Percentiles rank a stretch among this genome's conserved stretches.
phyloP scores from a whole-genome alignment of 2,113 vertebrate genomes.

The Sialia sialis region DNA sequence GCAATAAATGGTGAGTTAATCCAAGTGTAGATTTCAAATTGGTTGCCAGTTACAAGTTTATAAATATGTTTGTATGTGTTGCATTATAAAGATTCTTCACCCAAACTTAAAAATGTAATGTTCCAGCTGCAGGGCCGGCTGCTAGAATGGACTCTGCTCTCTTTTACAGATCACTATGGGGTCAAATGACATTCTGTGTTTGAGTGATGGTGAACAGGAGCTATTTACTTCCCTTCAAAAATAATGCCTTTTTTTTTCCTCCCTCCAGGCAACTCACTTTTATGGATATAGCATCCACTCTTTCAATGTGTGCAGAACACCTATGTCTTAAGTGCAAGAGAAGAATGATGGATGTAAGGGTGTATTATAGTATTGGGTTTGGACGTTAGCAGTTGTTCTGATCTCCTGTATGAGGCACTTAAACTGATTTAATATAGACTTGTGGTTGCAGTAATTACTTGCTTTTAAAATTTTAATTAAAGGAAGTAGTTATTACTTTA shows the following conservation, averaged over 20 bases:
- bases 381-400: background rate
- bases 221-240: background rate
- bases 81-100: background rate
- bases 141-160: background rate
- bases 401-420: background rate
- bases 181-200: background rate
- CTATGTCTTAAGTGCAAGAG: background rate
- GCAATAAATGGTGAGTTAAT: constrained; percentile 30
- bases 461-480: background rate
- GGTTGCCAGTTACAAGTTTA: background rate
- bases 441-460: background rate
- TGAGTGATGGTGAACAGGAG: background rate
- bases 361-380: background rate
- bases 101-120: background rate
- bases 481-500: background rate
- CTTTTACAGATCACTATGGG: rapidly evolving
- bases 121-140: background rate
- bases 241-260: rapidly evolving
- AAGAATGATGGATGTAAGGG: background rate
- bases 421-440: background rate
- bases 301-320: background rate
- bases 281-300: background rate
- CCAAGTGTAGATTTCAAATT: background rate
- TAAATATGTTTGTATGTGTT: background rate
- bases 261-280: background rate